Evolutionary conservation across 2,888 invertebrate species (phyloP).

Genomic region (Acleris cristana): DNA sequence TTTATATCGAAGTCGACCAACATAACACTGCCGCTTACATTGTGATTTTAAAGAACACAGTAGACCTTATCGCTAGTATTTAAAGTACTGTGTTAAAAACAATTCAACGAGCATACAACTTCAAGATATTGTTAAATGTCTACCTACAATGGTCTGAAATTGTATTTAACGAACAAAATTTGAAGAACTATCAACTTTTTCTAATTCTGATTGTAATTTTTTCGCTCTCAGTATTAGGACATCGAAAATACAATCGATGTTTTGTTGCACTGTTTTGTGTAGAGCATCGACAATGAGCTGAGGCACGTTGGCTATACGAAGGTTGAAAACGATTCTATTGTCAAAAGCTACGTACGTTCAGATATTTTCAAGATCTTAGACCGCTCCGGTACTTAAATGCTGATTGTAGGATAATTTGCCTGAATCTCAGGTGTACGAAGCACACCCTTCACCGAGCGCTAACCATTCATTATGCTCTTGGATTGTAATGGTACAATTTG

Average conservation of each 20-base stretch:
- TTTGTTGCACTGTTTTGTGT: too few species aligned
- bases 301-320: not conserved
- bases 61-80: slow-evolving; percentile 9
- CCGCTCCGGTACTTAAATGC: not conserved
- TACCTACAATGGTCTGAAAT: not conserved
- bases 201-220: slow-evolving; percentile 3
- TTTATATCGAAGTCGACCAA: slow-evolving; percentile 14
- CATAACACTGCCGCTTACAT: not conserved
- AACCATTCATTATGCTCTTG: slow-evolving; percentile 43
- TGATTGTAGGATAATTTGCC: slow-evolving; percentile 26
- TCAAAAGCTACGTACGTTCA: not conserved
- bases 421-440: slow-evolving; percentile 31
- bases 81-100: not conserved
- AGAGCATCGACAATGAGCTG: too few species aligned
- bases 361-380: slow-evolving; percentile 1
- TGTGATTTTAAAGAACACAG: not conserved
- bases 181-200: not conserved
- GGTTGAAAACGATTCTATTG: too few species aligned
- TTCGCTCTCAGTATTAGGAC: not conserved
- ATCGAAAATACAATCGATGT: not conserved
- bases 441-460: slow-evolving; percentile 43
- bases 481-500: slow-evolving; percentile 44
- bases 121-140: too few species aligned
- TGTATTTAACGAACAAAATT: slow-evolving; percentile 11
- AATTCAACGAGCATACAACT: not conserved